phyloP scores from a whole-genome alignment of 2,113 vertebrate species.

The Seriola quinqueradiata region DNA sequence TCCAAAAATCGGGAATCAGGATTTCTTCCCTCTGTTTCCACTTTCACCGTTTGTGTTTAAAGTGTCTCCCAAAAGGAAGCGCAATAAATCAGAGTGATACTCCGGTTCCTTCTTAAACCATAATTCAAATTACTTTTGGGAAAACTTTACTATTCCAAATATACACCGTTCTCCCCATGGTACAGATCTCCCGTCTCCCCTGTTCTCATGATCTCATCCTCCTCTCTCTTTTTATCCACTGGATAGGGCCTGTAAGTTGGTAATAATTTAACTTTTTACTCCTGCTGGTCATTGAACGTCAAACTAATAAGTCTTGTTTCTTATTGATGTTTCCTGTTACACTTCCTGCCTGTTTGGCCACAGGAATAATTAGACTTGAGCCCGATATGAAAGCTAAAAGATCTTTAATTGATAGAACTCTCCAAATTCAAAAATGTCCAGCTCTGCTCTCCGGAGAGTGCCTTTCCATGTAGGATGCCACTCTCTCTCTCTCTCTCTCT shows the following conservation, averaged over 20 bases:
- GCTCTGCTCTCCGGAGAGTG: not conserved
- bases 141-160: too few relatives aligned
- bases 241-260: not conserved
- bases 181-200: too few relatives aligned
- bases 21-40: too few relatives aligned
- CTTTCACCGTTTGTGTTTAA: too few relatives aligned
- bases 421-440: not conserved
- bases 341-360: not conserved
- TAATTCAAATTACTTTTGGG: too few relatives aligned
- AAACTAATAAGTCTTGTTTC: not conserved
- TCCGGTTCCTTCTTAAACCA: too few relatives aligned
- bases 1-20: not conserved
- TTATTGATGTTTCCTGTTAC: not conserved
- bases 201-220: not conserved
- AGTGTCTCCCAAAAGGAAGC: too few relatives aligned
- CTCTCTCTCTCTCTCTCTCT: not conserved
- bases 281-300: not conserved
- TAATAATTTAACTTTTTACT: not conserved
- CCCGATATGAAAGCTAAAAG: not conserved
- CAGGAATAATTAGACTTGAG: conserved; percentile 3
- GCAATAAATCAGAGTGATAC: too few relatives aligned
- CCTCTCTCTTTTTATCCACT: not conserved
- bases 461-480: not conserved
- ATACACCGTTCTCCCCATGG: too few relatives aligned
- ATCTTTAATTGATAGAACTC: not conserved